A percentile compares a stretch with the other conserved stretches of the same genome.
Conservation (phyloP, 2,888 invertebrate genomes). For the Oxycera nigricornis region DNA sequence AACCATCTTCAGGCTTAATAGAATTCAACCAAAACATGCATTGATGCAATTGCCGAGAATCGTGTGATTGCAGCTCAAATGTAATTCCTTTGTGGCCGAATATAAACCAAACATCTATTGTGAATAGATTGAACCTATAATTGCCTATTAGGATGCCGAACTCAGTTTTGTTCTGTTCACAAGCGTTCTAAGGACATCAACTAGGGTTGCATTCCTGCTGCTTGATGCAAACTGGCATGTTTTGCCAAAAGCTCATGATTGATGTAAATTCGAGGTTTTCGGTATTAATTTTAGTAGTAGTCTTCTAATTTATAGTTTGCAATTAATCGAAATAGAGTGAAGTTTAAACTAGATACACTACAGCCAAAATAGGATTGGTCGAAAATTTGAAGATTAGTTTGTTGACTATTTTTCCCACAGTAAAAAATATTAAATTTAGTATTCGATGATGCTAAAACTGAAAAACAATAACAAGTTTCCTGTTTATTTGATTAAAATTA, state of each 20-base stretch:
- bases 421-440: too few relatives aligned
- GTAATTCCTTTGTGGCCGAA: constrained; percentile 46
- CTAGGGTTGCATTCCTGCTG: not conserved
- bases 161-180: not conserved
- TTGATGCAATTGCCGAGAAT: constrained; percentile 44
- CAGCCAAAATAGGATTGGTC: too few relatives aligned
- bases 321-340: too few relatives aligned
- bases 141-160: constrained; percentile 44
- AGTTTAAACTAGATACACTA: too few relatives aligned
- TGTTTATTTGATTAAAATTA: too few relatives aligned
- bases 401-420: too few relatives aligned
- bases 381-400: too few relatives aligned
- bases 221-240: constrained; percentile 4
- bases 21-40: constrained; percentile 42
- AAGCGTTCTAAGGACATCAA: not conserved
- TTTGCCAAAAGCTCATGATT: constrained; percentile 12
- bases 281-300: constrained; percentile 24
- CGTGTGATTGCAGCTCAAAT: constrained; percentile 42
- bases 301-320: too few relatives aligned
- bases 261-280: constrained; percentile 17
- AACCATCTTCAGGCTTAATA: constrained; percentile 37
- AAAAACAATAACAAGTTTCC: too few relatives aligned
- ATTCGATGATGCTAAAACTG: too few relatives aligned
- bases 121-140: constrained; percentile 45
- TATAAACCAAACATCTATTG: constrained; percentile 45